These are phyloP conservation scores for Trilocha varians DNA, from an alignment of 2,888 invertebrate genomes.

Conservation along the genomic window DNA sequence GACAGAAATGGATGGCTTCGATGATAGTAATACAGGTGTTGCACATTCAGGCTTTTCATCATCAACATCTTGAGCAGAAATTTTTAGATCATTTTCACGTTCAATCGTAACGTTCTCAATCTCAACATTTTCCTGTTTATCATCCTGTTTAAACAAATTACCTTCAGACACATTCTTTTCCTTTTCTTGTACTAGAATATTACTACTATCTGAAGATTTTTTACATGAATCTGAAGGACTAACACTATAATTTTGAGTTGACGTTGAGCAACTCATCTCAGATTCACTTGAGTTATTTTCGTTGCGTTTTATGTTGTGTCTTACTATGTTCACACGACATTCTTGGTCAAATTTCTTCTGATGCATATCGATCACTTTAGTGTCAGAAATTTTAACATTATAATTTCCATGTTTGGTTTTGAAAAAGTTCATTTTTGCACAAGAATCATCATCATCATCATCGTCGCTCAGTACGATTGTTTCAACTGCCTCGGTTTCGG, in stretches of 20 bases:
- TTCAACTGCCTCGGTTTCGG: slow-evolving; percentile 20
- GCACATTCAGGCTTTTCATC: too few species aligned
- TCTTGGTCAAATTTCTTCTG: slow-evolving; percentile 37
- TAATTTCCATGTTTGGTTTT: slow-evolving; percentile 47
- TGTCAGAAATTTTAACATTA: slow-evolving; percentile 23
- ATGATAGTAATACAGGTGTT: too few species aligned
- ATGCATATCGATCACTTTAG: slow-evolving; percentile 29
- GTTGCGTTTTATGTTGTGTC: slow-evolving; percentile 11
- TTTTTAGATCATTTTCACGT: too few species aligned
- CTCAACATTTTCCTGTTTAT: not conserved
- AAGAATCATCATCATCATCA: slow-evolving; percentile 37
- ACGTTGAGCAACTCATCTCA: not conserved
- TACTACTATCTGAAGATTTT: too few species aligned
- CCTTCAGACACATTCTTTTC: too few species aligned
- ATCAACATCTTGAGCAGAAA: too few species aligned
- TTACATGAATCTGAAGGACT: too few species aligned
- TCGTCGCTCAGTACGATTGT: slow-evolving; percentile 59
- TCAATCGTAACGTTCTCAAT: too few species aligned
- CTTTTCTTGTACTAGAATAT: too few species aligned
- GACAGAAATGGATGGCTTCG: too few species aligned
- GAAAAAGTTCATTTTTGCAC: slow-evolving; percentile 17
- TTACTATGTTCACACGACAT: slow-evolving; percentile 33
- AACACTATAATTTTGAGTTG: not conserved
- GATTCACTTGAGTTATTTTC: not conserved
- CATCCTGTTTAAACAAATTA: not conserved